phyloP scores from a whole-genome alignment of 2,797 vertebrate species.

The Podarcis siculus region DNA sequence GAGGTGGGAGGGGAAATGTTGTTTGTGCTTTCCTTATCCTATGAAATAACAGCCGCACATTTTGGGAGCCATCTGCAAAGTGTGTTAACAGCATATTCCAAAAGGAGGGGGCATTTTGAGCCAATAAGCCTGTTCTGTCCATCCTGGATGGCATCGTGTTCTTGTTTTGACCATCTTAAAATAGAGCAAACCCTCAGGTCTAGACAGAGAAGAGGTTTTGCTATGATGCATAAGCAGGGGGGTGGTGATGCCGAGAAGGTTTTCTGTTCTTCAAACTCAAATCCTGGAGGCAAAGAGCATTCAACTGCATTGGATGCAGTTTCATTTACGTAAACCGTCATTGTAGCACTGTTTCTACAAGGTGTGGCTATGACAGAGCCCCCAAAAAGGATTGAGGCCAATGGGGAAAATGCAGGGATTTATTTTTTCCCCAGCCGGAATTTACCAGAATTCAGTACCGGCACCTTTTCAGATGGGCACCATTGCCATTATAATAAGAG shows the following conservation, averaged over 20 bases:
- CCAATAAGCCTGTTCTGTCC: background rate
- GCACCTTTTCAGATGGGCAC: no score
- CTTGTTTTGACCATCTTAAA: background rate
- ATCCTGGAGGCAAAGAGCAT: background rate
- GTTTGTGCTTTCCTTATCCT: conserved; percentile 2
- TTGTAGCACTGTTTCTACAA: background rate
- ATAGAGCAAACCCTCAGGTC: background rate
- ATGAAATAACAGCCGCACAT: background rate
- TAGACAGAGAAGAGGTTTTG: background rate
- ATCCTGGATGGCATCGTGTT: background rate
- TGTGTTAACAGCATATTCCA: background rate
- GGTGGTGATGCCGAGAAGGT: background rate
- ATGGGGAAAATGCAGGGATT: no score
- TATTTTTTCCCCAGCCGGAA: no score
- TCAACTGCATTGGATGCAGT: background rate
- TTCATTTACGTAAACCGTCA: background rate
- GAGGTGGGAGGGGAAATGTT: background rate
- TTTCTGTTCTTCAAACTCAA: background rate
- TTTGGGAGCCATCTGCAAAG: conserved; percentile 15
- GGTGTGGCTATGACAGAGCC: background rate
- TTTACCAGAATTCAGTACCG: no score
- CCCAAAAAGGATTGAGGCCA: background rate
- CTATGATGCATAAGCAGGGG: background rate
- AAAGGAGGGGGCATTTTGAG: conserved; percentile 3
- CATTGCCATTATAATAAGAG: no score